Base-by-base conservation (phyloP, 2,888 invertebrate genomes). In the Nemotelus pantherinus region DNA sequence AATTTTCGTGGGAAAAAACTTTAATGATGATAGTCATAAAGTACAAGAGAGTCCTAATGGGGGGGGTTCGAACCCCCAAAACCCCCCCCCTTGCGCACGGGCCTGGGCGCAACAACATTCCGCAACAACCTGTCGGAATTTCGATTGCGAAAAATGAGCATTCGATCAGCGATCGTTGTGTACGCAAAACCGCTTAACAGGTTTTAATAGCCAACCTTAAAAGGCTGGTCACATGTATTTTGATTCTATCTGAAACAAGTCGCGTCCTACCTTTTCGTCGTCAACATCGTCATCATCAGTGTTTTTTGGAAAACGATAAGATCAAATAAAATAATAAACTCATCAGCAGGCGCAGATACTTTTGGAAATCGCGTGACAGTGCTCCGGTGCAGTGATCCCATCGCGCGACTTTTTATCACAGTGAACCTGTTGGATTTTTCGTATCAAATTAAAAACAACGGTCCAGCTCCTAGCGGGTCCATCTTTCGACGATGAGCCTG, bases 261-360 rank as follows among this genome's bases (percentile, higher is more conserved):
- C 57, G 57, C 25, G 25, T 48, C 50, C 7, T 65, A 9, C 65
- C 10, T 50, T 39, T 48, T 67, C 10, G 39, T 44, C 67, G 63
- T 43, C 41, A 47, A 47, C 65, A 48, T 67, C 5, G 3, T 47
- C 25, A 3, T 47, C 25, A 25, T 4, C 25, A 3, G 25, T 25
- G 25, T 25, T 2, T n/a, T 41, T 48, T 50, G 45, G 48, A 41
- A 72, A 44, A 45, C n/a, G 72, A 72, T 72, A 72, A 72, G 72
- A 72, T 72, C 72, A 72, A 72, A 72, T 72, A 72, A 72, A 72
- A 72, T 72, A 72, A 72, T 72, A 72, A 72, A 72, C 72, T 58
- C 72, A 72, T 72, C 72, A 72, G 45, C 72, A 45, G 58, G 57
- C 72, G 5, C 57, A 45, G 58, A 45, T 72, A 72, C n/a, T 25